Base-by-base conservation (phyloP, 2,113 vertebrate genomes). In the Rana temporaria region DNA sequence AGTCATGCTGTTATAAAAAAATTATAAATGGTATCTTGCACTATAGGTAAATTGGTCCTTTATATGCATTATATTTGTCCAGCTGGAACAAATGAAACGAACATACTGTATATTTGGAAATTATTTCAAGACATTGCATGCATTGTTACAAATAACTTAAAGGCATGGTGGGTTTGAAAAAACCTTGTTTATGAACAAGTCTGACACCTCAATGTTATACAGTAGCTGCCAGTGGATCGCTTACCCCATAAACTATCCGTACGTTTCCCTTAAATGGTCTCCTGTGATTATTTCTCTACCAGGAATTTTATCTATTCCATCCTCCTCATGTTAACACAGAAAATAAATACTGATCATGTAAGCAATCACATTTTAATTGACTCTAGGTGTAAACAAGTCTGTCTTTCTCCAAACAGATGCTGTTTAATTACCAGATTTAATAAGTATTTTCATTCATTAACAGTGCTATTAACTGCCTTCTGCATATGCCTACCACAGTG, bases 261-360 rank as follows among this genome's bases (percentile, higher is more conserved):
- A 71, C 63, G 17, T 22, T 71, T 71, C 67, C 78, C 78, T 63
- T 81, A 81, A 71, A 81, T 70, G 67, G 78, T 60, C 62, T 66
- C 76, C 19, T 52, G 22, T 60, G 19, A 16, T 59, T 67, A 67
- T 70, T 62, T 38, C 56, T 53, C 78, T 52, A 70, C 16, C 20
- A 52, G 56, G 78, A 71, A 70, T 71, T 81, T 63, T 17, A 59
- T 70, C 24, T 16, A 20, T 48, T 30, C 24, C 52, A 59, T 24
- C 59, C 59, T 55, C 63, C 48, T 48, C 20, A 53, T 56, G 76
- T 78, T 55, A 78, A 67, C 63, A 56, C 42, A 32, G 60, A 24
- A 24, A 56, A 66, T 18, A 66, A 67, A 56, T 15, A 32, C 16
- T 32, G 32, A 62, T 75, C 20, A 56, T 75, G 32, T 42, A 75